Percentiles rank a stretch among this genome's conserved stretches.
phyloP scores from a whole-genome alignment of 2,113 vertebrate species.

The Mesembrinibis cayennensis region DNA sequence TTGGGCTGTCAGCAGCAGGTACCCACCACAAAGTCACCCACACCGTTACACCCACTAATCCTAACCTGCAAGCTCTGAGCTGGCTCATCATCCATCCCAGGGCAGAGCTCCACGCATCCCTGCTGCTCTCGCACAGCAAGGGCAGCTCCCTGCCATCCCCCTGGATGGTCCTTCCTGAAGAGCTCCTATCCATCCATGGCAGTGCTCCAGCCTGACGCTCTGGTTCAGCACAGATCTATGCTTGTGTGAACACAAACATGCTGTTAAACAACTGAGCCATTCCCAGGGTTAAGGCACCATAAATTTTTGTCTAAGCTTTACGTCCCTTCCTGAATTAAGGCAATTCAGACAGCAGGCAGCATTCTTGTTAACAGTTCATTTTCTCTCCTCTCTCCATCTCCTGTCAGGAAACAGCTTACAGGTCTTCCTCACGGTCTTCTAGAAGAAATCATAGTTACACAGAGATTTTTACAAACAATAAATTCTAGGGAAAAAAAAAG shows the following conservation, averaged over 20 bases:
- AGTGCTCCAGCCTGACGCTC: rapidly evolving
- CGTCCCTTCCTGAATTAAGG: constrained; percentile 27
- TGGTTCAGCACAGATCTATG: not conserved
- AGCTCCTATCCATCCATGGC: not conserved
- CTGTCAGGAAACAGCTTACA: constrained; percentile 17
- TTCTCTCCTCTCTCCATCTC: constrained; percentile 18
- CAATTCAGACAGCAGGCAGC: not conserved
- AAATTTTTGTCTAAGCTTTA: constrained; percentile 31
- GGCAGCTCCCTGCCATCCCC: not conserved
- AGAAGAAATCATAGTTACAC: constrained; percentile 7
- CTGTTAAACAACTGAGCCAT: constrained; percentile 2
- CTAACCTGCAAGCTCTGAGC: not conserved
- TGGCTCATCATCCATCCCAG: not conserved
- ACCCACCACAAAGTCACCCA: not conserved
- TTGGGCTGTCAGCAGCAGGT: not conserved
- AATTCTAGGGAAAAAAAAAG: not conserved
- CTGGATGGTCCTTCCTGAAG: not conserved
- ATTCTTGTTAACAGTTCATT: constrained; percentile 31
- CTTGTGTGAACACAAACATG: not conserved
- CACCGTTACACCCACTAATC: not conserved
- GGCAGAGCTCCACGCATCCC: not conserved
- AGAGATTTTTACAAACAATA: not conserved
- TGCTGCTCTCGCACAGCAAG: not conserved
- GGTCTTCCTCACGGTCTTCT: not conserved
- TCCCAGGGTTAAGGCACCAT: not conserved